Conservation (phyloP, 2,888 invertebrate species). For the Drosophila paramelanica region DNA sequence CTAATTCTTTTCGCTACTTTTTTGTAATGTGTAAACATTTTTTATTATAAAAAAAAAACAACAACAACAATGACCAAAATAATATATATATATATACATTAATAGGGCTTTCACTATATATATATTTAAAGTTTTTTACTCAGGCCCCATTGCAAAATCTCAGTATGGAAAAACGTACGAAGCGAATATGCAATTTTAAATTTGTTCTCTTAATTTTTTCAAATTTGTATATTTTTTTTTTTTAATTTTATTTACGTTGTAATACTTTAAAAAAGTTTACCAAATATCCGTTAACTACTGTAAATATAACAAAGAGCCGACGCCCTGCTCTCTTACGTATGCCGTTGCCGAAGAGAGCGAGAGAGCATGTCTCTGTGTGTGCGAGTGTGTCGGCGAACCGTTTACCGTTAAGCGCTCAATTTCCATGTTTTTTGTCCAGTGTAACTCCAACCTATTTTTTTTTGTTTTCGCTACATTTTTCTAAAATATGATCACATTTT, state of each 20-base stretch:
- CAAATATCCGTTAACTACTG: conserved; percentile 9
- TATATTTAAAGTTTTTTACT: conserved; percentile 10
- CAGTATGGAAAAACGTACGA: conserved; percentile 4
- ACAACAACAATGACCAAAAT: conserved; percentile 17
- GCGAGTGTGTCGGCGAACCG: conserved; percentile 16
- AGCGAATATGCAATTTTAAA: background rate
- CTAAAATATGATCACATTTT: conserved; percentile 19
- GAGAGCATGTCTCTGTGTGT: conserved; percentile 39
- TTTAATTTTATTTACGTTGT: background rate
- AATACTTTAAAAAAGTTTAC: background rate
- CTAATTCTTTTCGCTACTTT: conserved; percentile 49
- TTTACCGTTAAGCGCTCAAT: conserved; percentile 16
- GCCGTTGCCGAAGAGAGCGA: conserved; percentile 45
- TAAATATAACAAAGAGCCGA: conserved; percentile 28
- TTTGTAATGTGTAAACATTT: conserved; percentile 55
- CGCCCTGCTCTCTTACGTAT: conserved; percentile 36
- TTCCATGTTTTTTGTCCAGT: conserved; percentile 4
- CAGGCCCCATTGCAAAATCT: conserved; percentile 8
- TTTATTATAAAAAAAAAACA: conserved; percentile 24
- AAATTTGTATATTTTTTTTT: background rate
- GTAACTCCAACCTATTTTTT: background rate
- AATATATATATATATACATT: conserved; percentile 7
- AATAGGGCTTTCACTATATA: conserved; percentile 18
- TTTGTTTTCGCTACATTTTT: conserved; percentile 16
- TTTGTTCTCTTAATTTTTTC: conserved; percentile 6